Evolutionary conservation across 2,797 vertebrate species (phyloP).

Genomic region (Sebastes taczanowskii): DNA sequence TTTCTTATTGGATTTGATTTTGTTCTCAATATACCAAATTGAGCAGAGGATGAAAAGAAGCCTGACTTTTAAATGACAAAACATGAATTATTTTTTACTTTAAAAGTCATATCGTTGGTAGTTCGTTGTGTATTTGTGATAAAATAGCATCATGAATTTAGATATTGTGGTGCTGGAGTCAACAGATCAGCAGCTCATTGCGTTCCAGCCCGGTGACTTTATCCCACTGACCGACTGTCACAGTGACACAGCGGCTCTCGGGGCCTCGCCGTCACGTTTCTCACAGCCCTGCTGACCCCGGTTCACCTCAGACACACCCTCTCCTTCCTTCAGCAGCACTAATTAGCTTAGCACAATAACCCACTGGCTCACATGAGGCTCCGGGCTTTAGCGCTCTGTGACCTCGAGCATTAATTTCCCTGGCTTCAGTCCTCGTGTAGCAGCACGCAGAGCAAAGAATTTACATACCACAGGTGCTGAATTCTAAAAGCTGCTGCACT

Average conservation of each 20-base stretch:
- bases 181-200: neutral
- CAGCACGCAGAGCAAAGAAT: neutral
- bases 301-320: slow-evolving; percentile 44
- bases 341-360: slow-evolving; percentile 77
- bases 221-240: slow-evolving; percentile 59
- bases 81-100: neutral
- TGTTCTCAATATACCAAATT: neutral
- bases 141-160: neutral
- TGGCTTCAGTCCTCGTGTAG: neutral
- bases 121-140: neutral
- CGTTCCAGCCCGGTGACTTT: neutral
- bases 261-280: neutral
- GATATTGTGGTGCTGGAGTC: neutral
- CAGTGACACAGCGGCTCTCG: slow-evolving; percentile 57
- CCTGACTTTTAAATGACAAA: neutral
- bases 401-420: slow-evolving; percentile 7
- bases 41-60: neutral
- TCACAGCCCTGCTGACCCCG: slow-evolving; percentile 6
- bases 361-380: slow-evolving; percentile 54
- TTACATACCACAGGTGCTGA: neutral
- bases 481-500: neutral
- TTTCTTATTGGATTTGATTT: neutral
- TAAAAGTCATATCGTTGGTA: neutral
- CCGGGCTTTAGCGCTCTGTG: slow-evolving; percentile 21
- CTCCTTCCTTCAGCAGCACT: slow-evolving; percentile 43